These are phyloP conservation scores for Hybognathus amarus DNA, from an alignment of 2,797 vertebrate genomes.

Conservation along the genomic window DNA sequence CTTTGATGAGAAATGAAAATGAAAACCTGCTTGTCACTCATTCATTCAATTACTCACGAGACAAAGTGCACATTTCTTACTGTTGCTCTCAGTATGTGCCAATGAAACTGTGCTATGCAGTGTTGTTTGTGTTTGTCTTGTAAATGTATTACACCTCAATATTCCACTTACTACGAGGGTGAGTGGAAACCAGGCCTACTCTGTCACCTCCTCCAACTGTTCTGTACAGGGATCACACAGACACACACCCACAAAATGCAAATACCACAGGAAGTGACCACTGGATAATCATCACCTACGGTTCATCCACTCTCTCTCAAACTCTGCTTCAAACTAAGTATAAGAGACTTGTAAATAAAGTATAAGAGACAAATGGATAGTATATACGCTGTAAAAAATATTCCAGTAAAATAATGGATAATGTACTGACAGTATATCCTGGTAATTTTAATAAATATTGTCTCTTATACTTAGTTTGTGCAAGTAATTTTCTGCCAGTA, in stretches of 20 bases:
- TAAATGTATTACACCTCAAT: neutral
- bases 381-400: too few relatives aligned
- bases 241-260: neutral
- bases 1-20: neutral
- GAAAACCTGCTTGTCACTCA: neutral
- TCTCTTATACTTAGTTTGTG: too few relatives aligned
- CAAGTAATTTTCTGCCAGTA: too few relatives aligned
- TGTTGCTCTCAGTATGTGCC: neutral
- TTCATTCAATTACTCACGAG: neutral
- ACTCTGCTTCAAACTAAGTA: neutral
- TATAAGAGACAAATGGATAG: too few relatives aligned
- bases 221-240: constrained; percentile 2
- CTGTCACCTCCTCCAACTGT: constrained; percentile 10
- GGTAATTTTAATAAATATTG: too few relatives aligned
- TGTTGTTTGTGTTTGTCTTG: neutral
- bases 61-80: neutral
- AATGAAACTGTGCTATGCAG: neutral
- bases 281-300: constrained; percentile 32
- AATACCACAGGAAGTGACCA: constrained; percentile 51
- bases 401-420: too few relatives aligned
- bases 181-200: constrained; percentile 44
- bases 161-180: constrained; percentile 30
- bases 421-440: too few relatives aligned
- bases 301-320: neutral
- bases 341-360: neutral